phyloP scores from a whole-genome alignment of 2,797 vertebrate genomes.

The Allobates femoralis region DNA sequence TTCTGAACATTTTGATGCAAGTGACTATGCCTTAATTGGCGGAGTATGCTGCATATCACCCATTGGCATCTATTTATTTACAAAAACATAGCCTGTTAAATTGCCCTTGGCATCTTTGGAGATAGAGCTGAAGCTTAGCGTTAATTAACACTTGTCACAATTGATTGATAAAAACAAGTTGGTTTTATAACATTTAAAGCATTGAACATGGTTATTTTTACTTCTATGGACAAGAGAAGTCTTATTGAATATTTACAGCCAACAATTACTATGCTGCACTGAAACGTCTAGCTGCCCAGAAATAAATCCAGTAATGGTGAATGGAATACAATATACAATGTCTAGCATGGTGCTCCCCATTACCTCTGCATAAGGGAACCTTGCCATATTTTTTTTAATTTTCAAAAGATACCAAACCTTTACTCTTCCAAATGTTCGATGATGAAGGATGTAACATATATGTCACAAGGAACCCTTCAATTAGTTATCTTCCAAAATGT shows the following conservation, averaged over 20 bases:
- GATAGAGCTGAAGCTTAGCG: slow-evolving; percentile 1
- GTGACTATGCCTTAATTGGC: slow-evolving; percentile 11
- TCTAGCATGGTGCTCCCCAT: background rate
- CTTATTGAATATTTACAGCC: background rate
- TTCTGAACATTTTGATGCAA: slow-evolving; percentile 8
- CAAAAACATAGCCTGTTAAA: slow-evolving; percentile 18
- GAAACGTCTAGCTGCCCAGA: background rate
- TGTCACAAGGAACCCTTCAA: too few species aligned
- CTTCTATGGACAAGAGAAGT: background rate
- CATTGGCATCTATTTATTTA: slow-evolving; percentile 11
- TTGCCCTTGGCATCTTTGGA: slow-evolving; percentile 31
- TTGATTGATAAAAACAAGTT: background rate
- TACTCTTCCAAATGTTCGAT: too few species aligned
- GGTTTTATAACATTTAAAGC: background rate
- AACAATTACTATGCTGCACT: background rate
- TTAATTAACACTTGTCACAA: slow-evolving; percentile 39
- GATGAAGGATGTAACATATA: too few species aligned
- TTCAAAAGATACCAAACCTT: too few species aligned
- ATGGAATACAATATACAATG: background rate
- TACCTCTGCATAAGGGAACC: too few species aligned
- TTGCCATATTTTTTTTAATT: too few species aligned
- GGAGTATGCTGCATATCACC: slow-evolving; percentile 16
- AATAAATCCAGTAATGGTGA: background rate
- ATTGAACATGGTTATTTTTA: background rate
- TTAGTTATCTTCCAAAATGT: too few species aligned